These are phyloP conservation scores for Cebuella pygmaea DNA, from an alignment of 2,797 vertebrate species.

Conservation along the genomic window DNA sequence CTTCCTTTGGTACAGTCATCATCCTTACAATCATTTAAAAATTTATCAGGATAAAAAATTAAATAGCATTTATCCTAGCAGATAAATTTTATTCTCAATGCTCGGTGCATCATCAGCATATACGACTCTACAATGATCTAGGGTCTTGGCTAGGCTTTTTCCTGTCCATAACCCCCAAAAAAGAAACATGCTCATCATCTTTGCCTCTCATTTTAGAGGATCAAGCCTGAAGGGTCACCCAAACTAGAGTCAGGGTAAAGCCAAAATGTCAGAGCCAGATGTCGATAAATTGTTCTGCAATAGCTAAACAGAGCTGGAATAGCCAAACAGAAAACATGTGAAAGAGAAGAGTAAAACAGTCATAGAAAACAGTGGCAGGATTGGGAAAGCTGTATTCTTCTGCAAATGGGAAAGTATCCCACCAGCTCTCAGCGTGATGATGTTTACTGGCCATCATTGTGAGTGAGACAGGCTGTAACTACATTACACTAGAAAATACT, in stretches of 20 bases:
- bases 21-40: neutral
- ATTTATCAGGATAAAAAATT: neutral
- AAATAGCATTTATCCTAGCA: no score
- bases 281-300: neutral
- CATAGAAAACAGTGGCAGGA: neutral
- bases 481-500: neutral
- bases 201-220: neutral
- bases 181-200: neutral
- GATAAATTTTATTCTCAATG: neutral
- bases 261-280: neutral
- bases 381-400: neutral
- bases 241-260: neutral
- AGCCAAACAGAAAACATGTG: neutral
- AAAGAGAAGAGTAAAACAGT: neutral
- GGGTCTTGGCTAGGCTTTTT: neutral
- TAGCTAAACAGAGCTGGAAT: no score
- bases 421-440: rapidly evolving
- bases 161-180: neutral
- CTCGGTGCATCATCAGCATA: no score
- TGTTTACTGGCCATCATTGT: rapidly evolving
- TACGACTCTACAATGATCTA: neutral
- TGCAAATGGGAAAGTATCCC: neutral
- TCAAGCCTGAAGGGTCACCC: neutral
- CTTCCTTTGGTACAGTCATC: neutral
- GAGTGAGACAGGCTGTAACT: neutral